A percentile compares a stretch with the other conserved stretches of the same genome.
These are phyloP conservation scores for Miniopterus natalensis DNA, from an alignment of 2,113 vertebrate species.

Conservation along the genomic window DNA sequence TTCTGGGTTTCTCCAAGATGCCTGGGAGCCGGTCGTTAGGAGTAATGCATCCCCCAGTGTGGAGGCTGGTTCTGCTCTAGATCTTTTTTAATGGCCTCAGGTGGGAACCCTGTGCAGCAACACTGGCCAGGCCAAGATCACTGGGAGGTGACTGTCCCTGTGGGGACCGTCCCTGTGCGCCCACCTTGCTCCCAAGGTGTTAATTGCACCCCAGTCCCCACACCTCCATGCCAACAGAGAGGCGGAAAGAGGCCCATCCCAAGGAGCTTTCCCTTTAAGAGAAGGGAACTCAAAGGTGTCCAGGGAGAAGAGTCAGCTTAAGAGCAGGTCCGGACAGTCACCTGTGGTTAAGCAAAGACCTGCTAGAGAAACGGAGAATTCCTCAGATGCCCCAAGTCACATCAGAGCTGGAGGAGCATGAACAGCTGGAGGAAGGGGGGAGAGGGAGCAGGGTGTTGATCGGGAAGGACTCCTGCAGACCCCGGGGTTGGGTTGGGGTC, in stretches of 20 bases:
- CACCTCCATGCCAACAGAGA: not conserved
- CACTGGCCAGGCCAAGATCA: rapidly evolving
- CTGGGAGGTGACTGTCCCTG: not conserved
- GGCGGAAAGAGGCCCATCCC: not conserved
- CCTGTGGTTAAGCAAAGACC: not conserved
- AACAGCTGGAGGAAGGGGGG: not conserved
- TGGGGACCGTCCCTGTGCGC: rapidly evolving
- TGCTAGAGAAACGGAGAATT: not conserved
- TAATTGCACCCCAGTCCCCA: not conserved
- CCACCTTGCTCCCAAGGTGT: not conserved
- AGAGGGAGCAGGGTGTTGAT: not conserved
- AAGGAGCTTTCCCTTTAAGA: not conserved
- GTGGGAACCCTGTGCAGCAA: not conserved
- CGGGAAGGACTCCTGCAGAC: not conserved
- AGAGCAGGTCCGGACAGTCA: not conserved
- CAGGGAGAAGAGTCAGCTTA: not conserved
- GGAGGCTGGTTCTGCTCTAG: not conserved
- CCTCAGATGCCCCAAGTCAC: not conserved
- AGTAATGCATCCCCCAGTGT: not conserved
- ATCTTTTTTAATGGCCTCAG: not conserved
- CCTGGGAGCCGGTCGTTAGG: not conserved
- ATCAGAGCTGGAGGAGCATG: not conserved
- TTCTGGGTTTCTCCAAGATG: not conserved
- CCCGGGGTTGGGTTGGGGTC: not conserved
- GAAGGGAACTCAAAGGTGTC: not conserved